Evolutionary conservation across 2,797 vertebrate genomes (phyloP), one percentile per base, ranked within the genome.

Genomic region (Potorous gilbertii): DNA sequence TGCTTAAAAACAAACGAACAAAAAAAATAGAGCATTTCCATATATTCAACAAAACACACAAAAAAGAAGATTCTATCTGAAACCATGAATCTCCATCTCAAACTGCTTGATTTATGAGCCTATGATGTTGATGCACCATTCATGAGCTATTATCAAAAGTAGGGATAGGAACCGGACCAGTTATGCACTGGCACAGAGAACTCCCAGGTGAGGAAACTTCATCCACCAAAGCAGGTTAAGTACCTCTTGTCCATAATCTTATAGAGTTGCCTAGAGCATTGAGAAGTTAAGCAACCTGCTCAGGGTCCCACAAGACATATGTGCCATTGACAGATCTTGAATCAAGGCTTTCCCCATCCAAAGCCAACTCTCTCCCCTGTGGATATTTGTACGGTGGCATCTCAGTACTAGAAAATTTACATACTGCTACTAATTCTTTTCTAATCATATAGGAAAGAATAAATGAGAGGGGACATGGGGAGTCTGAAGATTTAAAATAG

Each of bases 1-100:
- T 90, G 24, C 11, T 91, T 96, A 52, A 96, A 97, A 97, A 96
- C 40, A 52, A 52, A 52, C 96, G 97, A 97, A 96, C n/a, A 93
- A 66, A 74, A 40, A 74, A 40, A 46, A 74, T 74, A 74, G n/a
- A 81, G 66, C 66, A 24, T 81, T 81, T 46, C n/a, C n/a, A 81
- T 24, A 46, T 21, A 40, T 81, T 18, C n/a, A 81, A 81, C 21
- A 81, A 81, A 81, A 40, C 66, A 81, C n/a, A 81, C n/a, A 21
- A 81, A 66, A 56, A 81, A 46, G n/a, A 81, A 2, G 18, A 81
- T 81, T 81, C n/a, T 46, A 40, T 81, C 21, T 81, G 66, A 81
- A 21, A 81, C 6, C n/a, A 81, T 40, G n/a, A 81, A 81, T 46
- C n/a, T 46, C 66, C 8, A 24, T 24, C 18, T 74, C 18, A 81